A percentile compares a stretch with the other conserved stretches of the same genome.
Conservation (phyloP, 1,140 invertebrate species). For the Leptoteleia sp. region DNA sequence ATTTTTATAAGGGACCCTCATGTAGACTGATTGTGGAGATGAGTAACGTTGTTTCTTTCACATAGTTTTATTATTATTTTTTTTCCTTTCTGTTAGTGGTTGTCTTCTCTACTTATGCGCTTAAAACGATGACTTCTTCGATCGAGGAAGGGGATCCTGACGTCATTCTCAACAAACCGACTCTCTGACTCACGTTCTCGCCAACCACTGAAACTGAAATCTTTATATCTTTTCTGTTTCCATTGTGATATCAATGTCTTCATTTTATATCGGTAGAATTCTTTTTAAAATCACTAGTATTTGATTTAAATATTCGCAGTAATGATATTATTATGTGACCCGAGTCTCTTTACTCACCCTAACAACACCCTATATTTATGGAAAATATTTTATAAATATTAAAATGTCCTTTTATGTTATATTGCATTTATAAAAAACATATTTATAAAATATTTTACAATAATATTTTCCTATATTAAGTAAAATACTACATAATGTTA, state of each 20-base stretch:
- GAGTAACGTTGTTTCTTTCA: constrained; percentile 68
- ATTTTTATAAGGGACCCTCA: constrained; percentile 66
- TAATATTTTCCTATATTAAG: too few relatives aligned
- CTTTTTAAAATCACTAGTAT: constrained; percentile 7
- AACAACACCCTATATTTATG: too few relatives aligned
- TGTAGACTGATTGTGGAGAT: constrained; percentile 69
- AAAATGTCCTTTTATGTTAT: too few relatives aligned
- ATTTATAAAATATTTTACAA: too few relatives aligned
- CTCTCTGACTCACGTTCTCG: constrained; percentile 75
- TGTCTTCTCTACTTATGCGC: constrained; percentile 69
- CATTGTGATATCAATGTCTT: constrained; percentile 31
- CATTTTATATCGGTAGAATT: constrained; percentile 34
- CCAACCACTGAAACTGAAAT: constrained; percentile 60
- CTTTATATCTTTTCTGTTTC: constrained; percentile 53
- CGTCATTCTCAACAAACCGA: constrained; percentile 78
- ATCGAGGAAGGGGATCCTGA: constrained; percentile 73
- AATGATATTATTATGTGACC: too few relatives aligned
- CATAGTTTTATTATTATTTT: constrained; percentile 17
- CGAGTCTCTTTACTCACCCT: too few relatives aligned
- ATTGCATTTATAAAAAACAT: too few relatives aligned
- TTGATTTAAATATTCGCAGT: neutral
- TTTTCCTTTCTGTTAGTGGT: constrained; percentile 44
- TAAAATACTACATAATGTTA: too few relatives aligned
- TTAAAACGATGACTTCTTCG: constrained; percentile 77
- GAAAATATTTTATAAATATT: too few relatives aligned